These are phyloP conservation scores for Rhingia campestris DNA, from an alignment of 2,888 invertebrate species.

Conservation along the genomic window DNA sequence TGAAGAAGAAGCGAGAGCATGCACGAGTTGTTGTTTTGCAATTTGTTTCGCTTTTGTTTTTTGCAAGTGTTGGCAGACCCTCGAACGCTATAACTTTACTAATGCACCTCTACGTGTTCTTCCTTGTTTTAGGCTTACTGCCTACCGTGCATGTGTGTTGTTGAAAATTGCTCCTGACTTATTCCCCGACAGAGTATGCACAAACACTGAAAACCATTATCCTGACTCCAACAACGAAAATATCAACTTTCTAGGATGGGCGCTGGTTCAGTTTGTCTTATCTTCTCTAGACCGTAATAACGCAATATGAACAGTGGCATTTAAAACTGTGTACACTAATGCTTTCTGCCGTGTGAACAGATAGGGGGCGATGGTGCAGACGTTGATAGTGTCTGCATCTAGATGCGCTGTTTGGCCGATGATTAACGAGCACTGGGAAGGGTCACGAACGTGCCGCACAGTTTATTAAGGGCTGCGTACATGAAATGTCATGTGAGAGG, in stretches of 20 bases:
- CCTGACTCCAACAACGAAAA: conserved; percentile 24
- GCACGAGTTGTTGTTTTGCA: conserved; percentile 51
- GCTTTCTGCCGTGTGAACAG: conserved; percentile 27
- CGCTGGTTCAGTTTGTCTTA: conserved; percentile 24
- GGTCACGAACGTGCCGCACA: conserved; percentile 16
- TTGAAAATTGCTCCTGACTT: conserved; percentile 61
- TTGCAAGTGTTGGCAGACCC: conserved; percentile 11
- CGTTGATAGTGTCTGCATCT: conserved; percentile 48
- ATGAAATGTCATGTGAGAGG: conserved; percentile 37
- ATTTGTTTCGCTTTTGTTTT: conserved; percentile 7
- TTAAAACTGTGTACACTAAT: conserved; percentile 62
- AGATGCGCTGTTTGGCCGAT: conserved; percentile 47
- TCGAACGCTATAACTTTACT: conserved; percentile 40
- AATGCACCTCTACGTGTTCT: conserved; percentile 65
- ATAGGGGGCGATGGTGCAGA: conserved; percentile 1
- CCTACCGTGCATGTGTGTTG: conserved; percentile 14
- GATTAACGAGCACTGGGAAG: conserved; percentile 59
- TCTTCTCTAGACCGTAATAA: conserved; percentile 30
- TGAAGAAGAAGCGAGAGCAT: conserved; percentile 24
- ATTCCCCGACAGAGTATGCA: conserved; percentile 20
- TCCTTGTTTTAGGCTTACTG: conserved; percentile 54
- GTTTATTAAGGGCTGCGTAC: conserved; percentile 1
- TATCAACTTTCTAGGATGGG: conserved; percentile 18
- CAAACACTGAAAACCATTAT: conserved; percentile 49
- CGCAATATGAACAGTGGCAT: conserved; percentile 59